Base-by-base conservation (phyloP, 2,888 invertebrate genomes). In the Calephelis perditalis region DNA sequence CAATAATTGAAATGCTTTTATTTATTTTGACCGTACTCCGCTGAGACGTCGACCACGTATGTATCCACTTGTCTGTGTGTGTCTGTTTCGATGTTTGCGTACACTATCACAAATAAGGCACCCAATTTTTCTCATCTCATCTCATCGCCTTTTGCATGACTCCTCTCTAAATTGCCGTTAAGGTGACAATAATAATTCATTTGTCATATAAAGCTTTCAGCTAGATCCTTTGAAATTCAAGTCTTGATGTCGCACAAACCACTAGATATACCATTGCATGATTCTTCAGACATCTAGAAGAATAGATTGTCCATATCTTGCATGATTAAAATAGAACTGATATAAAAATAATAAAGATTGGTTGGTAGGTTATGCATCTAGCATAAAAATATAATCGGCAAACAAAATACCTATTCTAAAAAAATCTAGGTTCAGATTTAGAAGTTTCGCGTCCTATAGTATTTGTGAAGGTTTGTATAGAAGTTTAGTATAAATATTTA, bases 1-100 rank as follows among this genome's bases (percentile, higher is more conserved):
- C 80, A 89, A 88, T 89, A 87, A 90, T 77, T 88, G 84, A 89
- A 79, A 86, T 89, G 88, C 87, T 90, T 89, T 90, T 87, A 84
- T 86, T 89, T 86, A 86, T 87, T 87, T 89, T 86, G 84, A 88
- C 86, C 83, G 85, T 83, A 88, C 88, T 87, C 86, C 81, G 86
- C 86, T 84, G 89, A 89, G 89, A 84, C 87, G 86, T 84, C 86
- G 76, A 88, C 80, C 89, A 90, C 89, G 89, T 90, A 90, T 86
- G 90, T 90, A 90, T 87, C 78, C 84, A 85, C 82, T 86, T 83
- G 84, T 84, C 78, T 84, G 84, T 88, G 77, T 88, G 86, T 89
- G 86, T 89, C 83, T 85, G 86, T 88, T 83, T 90, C 82, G 80
- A 87, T 90, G 88, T 89, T 84, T 86, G 82, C 85, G 80, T 84